Conservation (phyloP, 2,888 invertebrate species). For the Tridacna crocea region DNA sequence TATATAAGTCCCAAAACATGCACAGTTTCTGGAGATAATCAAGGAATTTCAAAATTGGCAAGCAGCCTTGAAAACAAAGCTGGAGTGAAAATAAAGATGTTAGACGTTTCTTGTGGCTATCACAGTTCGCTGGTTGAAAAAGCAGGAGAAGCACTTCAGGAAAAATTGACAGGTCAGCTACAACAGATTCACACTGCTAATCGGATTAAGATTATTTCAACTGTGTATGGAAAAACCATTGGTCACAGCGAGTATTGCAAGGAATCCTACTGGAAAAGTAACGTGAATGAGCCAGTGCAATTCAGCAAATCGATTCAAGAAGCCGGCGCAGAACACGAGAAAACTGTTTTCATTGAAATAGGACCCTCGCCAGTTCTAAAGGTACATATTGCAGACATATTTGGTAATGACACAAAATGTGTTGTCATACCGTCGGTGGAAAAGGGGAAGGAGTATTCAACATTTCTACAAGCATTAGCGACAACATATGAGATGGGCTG, state of each 20-base stretch:
- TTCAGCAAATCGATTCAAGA: constrained; percentile 57
- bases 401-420: constrained; percentile 9
- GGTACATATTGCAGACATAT: constrained; percentile 29
- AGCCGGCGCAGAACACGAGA: constrained; percentile 24
- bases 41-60: constrained; percentile 46
- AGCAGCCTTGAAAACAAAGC: constrained; percentile 25
- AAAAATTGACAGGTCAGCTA: constrained; percentile 29
- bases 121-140: constrained; percentile 61
- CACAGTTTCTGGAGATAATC: constrained; percentile 63
- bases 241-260: constrained; percentile 27
- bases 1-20: constrained; percentile 61
- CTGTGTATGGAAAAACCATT: constrained; percentile 40
- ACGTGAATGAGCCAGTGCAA: constrained; percentile 61
- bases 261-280: constrained; percentile 64
- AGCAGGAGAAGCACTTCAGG: constrained; percentile 36
- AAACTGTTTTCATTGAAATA: constrained; percentile 58
- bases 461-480: constrained; percentile 11
- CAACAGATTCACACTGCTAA: not conserved
- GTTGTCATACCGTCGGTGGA: constrained; percentile 27
- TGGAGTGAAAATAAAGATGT: constrained; percentile 14
- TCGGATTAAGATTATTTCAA: constrained; percentile 25
- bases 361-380: constrained; percentile 51
- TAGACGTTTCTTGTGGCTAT: constrained; percentile 57
- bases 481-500: constrained; percentile 10
- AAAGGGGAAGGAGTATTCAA: constrained; percentile 4